Base-by-base conservation (phyloP, 1,140 invertebrate genomes). In the Saccostrea glomerata region DNA sequence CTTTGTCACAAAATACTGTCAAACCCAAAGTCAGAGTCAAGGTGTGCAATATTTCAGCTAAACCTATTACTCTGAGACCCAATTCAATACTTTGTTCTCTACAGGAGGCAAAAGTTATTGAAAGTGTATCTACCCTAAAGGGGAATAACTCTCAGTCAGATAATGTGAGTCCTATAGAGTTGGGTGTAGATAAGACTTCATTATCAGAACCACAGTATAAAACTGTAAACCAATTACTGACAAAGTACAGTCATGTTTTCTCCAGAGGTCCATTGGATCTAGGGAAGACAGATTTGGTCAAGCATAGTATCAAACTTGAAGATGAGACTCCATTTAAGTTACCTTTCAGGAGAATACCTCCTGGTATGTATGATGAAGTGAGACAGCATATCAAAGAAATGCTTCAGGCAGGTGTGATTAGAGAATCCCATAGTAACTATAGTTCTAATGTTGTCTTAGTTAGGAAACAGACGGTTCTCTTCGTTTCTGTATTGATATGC, bases 311-410 rank as follows among this genome's bases (percentile, higher is more conserved):
- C 13, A 56, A 86, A 15, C 84, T 89, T 4, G 58, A 63, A 13
- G 73, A 86, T 89, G 60, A 89, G n/a, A 60, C 15, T 54, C 88
- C 84, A 17, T 89, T 89, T 55, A 89, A 86, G 30, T 60, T 85
- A 54, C 63, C 84, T 30, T 54, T 23, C 47, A 77, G 73, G 23
- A 66, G 88, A 82, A 86, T 89, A 23, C 84, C 88, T 15, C 88
- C 85, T 23, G 4, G 70, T 13, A 89, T 89, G 88, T 66, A 63
- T 20, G 55, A 86, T 47, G 88, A 86, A 86, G 88, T 86, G 9
- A 58, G 84, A 82, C 54, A 89, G 20, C 86, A 87, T 63, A 17
- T 86, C 11, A 82, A 55, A 23, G 63, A 86, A 58, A 40, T 77
- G 30, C 17, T 86, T 13, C 0, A 36, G 23, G n/a, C 77, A 40